A percentile compares a stretch with the other conserved stretches of the same genome.
Conservation (phyloP, 2,113 vertebrate genomes). For the Indri indri region DNA sequence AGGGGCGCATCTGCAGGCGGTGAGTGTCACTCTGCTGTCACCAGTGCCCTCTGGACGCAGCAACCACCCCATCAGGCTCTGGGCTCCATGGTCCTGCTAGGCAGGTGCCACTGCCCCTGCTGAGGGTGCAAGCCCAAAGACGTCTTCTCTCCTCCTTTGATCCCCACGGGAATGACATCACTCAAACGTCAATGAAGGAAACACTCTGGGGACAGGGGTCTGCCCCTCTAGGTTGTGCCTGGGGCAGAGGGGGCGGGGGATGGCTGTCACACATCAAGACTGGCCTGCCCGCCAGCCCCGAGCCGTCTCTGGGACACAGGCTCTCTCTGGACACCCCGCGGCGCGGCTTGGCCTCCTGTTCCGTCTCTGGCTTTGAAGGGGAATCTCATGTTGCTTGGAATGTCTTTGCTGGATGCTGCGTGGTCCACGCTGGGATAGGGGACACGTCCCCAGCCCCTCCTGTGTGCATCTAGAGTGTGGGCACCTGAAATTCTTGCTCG, state of each 20-base stretch:
- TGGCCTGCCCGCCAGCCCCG: background rate
- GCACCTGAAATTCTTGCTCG: background rate
- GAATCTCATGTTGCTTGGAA: fast-evolving
- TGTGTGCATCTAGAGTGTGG: background rate
- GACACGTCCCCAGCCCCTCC: background rate
- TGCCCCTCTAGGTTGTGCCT: background rate
- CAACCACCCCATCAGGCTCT: background rate
- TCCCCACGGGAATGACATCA: background rate
- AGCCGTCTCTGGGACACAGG: background rate
- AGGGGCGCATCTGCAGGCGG: background rate
- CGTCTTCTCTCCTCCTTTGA: background rate
- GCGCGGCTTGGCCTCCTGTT: background rate
- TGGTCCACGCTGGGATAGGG: background rate
- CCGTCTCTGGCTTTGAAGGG: background rate
- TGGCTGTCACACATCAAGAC: background rate
- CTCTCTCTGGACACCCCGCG: background rate
- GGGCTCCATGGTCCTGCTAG: background rate
- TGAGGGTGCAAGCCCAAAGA: background rate
- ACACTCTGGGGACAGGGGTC: background rate
- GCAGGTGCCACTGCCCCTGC: background rate
- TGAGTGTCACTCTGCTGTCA: background rate
- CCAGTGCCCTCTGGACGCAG: background rate
- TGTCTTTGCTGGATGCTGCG: background rate
- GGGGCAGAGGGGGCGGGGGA: too few relatives aligned
- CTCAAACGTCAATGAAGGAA: background rate